Evolutionary conservation across 2,797 vertebrate species (phyloP), one percentile per base, ranked within the genome.

Genomic region (Caiman crocodilus): DNA sequence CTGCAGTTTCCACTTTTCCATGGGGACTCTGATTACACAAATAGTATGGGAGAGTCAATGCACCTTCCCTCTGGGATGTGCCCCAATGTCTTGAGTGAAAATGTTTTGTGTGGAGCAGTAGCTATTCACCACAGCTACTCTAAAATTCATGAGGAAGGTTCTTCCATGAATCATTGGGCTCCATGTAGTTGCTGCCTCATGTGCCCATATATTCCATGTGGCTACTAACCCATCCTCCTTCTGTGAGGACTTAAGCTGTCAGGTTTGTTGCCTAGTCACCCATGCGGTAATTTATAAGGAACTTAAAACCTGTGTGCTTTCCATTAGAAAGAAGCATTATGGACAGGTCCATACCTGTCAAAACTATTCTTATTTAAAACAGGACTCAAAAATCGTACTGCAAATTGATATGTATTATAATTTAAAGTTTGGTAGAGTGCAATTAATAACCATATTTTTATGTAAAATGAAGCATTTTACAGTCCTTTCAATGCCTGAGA

Each of bases 161-260:
- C 89, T 87, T 30, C n/a, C 23, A 56, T 21, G 73, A 15, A 10
- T 71, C 69, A 17, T 64, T 77, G 56, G 21, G 20, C 11, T 64
- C 78, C 74, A 1, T 4, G 2, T 61, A 80, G 69, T 58, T 93
- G 14, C 28, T 69, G n/a, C 13, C 6, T 60, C n/a, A 17, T 61
- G 23, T 16, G 14, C 6, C 60, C n/a, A 17, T 61, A 20, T 16
- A 13, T 79, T 50, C n/a, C 13, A 4, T 13, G 3, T 35, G 15
- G 50, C 32, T 58, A 13, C 55, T 90, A 76, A 58, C 35, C 21
- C 69, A 14, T 50, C 69, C 35, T 79, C 12, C 25, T 79, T 2
- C 13, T 79, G n/a, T 55, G 35, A 21, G 1, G 1, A 0, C 56
- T 42, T 71, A 0, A 82, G 82, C 87, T 92, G 2, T n/a, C 76